Evolutionary conservation across 1,140 invertebrate species (phyloP).

Genomic region (Macrotrachela quadricornifera): DNA sequence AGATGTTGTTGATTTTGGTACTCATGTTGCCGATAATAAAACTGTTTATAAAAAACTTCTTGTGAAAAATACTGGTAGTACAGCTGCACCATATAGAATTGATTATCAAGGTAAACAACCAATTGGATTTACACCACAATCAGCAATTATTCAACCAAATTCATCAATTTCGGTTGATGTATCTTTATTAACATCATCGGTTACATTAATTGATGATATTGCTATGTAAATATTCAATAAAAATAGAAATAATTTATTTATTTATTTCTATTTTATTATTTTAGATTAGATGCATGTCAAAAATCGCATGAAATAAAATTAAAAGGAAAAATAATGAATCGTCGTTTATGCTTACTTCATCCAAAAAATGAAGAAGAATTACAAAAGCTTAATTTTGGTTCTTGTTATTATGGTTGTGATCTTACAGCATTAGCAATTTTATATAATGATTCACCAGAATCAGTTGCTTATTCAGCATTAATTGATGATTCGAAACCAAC

Average conservation of each 20-base stretch:
- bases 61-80: constrained; percentile 22
- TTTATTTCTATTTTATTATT: not conserved
- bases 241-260: constrained; percentile 8
- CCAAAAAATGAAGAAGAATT: constrained; percentile 15
- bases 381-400: constrained; percentile 25
- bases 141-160: constrained; percentile 20
- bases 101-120: constrained; percentile 22
- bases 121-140: constrained; percentile 20
- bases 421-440: constrained; percentile 20
- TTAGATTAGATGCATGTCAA: constrained; percentile 22
- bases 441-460: constrained; percentile 26
- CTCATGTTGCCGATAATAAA: constrained; percentile 22
- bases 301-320: constrained; percentile 13
- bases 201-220: not conserved
- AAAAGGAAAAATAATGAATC: constrained; percentile 18
- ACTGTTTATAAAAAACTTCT: constrained; percentile 20
- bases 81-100: constrained; percentile 24
- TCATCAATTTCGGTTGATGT: constrained; percentile 11
- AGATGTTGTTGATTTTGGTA: constrained; percentile 19
- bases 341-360: constrained; percentile 18
- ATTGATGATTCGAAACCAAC: constrained; percentile 25
- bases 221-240: not conserved
- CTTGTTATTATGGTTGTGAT: constrained; percentile 28
- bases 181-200: constrained; percentile 9
- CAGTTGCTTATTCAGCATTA: constrained; percentile 26